Percentiles rank a stretch among this genome's conserved stretches.
Conservation (phyloP, 1,140 invertebrate genomes). For the Drosophila ironensis region DNA sequence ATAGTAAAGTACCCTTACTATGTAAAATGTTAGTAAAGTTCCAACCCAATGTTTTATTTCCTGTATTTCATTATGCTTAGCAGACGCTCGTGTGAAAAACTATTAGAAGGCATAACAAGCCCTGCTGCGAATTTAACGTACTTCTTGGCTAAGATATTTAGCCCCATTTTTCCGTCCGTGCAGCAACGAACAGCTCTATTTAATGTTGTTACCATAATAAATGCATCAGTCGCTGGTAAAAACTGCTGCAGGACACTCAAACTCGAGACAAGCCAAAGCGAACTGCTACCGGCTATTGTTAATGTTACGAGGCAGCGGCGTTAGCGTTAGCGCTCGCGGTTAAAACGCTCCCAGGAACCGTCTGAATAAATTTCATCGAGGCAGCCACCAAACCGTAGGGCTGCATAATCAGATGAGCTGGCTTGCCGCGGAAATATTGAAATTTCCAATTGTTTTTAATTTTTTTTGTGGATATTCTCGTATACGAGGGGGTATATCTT, state of each 20-base stretch:
- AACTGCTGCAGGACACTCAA: conserved; percentile 23
- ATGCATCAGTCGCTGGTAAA: conserved; percentile 62
- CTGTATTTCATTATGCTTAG: no score
- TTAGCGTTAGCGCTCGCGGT: conserved; percentile 1
- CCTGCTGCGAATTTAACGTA: no score
- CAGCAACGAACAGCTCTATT: conserved; percentile 26
- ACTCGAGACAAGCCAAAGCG: not conserved
- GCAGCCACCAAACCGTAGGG: no score
- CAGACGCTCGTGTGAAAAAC: no score
- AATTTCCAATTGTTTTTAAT: conserved; percentile 36
- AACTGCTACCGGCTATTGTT: not conserved
- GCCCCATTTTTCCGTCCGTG: not conserved
- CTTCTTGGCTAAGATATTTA: not conserved
- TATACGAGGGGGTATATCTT: not conserved
- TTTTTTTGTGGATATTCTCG: no score
- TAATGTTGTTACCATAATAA: conserved; percentile 66
- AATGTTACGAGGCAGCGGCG: conserved; percentile 24
- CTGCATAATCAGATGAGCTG: not conserved
- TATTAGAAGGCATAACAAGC: no score
- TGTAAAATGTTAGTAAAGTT: no score
- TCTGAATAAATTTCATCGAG: conserved; percentile 45
- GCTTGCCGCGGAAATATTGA: conserved; percentile 1
- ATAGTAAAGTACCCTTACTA: not conserved
- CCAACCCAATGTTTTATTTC: no score
- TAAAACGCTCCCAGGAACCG: conserved; percentile 27